Evolutionary conservation across 53 echinoderm and acorn worm species (phyloP), one percentile per base, ranked within the genome.

Genomic region (Arbacia lixula): DNA sequence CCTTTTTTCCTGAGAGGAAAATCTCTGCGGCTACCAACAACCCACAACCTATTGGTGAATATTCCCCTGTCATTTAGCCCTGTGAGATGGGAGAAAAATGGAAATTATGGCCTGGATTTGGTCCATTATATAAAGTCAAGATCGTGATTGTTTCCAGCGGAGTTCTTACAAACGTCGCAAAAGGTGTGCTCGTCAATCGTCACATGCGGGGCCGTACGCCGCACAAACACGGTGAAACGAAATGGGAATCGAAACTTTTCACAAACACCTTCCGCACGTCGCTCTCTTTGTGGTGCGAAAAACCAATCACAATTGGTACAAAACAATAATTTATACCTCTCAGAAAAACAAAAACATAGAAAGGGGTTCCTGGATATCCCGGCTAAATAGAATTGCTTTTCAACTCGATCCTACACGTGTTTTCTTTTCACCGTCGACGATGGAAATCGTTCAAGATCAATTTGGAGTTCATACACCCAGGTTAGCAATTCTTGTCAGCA

Each of bases 341-440:
- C 69, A 43, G n/a, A 69, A 50, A 41, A 30, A 43, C 42, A 26
- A 3, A 69, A 42, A 42, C 5, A 42, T n/a, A n/a, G n/a, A n/a
- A n/a, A n/a, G n/a, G n/a, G n/a, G n/a, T 69, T 69, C 43, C 43
- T 24, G 20, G 21, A 50, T 43, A 57, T 52, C 52, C 33, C 50
- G 46, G 33, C 33, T 3, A 52, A 53, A 74, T 53, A 51, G 74
- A 74, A 50, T 53, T 74, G 74, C 52, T 74, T 74, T 74, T 74
- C 74, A 52, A 51, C 74, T 4, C 0, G 49, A 12, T 29, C 32
- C 3, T 34, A 74, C 74, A 74, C 52, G 12, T 74, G 74, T 74
- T 74, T 53, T 31, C 43, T 42, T 69, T 69, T 69, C n/a, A n/a
- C n/a, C n/a, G n/a, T n/a, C n/a, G n/a, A n/a, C n/a, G n/a, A n/a